Conservation (phyloP, 2,797 vertebrate genomes). For the Hippocampus kuda region DNA sequence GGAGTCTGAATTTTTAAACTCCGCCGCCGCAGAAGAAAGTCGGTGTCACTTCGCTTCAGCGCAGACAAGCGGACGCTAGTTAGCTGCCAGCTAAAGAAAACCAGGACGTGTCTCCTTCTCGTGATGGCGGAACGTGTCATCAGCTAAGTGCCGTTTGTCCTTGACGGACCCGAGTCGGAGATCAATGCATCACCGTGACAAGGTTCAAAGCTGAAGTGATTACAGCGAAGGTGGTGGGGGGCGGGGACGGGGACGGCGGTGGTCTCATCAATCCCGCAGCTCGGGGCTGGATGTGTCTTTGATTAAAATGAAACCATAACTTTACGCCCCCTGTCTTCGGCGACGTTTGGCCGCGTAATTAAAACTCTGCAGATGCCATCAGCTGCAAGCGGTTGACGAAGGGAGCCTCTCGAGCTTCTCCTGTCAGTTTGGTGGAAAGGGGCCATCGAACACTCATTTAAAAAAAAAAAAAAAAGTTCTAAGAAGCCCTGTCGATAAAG, state of each 20-base stretch:
- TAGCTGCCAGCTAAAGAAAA: neutral
- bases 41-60: neutral
- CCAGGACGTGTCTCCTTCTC: neutral
- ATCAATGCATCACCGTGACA: conserved; percentile 25
- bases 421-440: too few species aligned
- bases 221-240: neutral
- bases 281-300: conserved; percentile 11
- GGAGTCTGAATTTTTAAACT: neutral
- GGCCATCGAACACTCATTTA: too few species aligned
- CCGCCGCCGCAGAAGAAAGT: too few species aligned
- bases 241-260: neutral
- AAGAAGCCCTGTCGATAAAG: neutral
- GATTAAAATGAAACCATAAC: conserved; percentile 35
- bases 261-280: conserved; percentile 22
- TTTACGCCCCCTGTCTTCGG: neutral
- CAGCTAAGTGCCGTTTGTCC: conserved; percentile 12
- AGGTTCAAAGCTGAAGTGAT: conserved; percentile 15
- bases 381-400: neutral
- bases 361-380: neutral
- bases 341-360: neutral
- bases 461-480: neutral
- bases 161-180: conserved; percentile 5
- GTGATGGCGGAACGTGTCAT: conserved; percentile 17
- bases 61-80: neutral
- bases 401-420: neutral